Conservation (phyloP, 2,797 vertebrate genomes). For the Molossus alvarezi region DNA sequence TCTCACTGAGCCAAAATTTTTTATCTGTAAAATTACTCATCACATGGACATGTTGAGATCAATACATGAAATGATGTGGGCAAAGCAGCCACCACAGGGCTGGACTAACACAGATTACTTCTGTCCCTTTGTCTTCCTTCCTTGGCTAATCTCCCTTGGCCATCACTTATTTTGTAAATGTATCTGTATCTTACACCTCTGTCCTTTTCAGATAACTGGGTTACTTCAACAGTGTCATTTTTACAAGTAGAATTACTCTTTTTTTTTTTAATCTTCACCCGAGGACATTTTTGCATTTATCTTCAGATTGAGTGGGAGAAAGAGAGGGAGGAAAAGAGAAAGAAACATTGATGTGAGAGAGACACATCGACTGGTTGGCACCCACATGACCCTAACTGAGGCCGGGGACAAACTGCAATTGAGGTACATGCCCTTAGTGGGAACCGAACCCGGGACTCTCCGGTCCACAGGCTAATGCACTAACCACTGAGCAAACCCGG, state of each 20-base stretch:
- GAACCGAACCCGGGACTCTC: no score
- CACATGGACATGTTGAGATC: neutral
- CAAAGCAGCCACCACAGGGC: neutral
- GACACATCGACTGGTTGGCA: no score
- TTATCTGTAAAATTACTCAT: neutral
- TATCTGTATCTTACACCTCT: neutral
- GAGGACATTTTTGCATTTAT: no score
- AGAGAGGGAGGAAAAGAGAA: no score
- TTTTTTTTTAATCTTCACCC: no score
- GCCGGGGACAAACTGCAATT: no score
- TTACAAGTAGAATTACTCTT: neutral
- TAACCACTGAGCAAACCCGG: no score
- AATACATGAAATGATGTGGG: neutral
- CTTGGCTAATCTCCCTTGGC: neutral
- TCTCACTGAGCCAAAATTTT: neutral
- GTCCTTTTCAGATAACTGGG: slow-evolving; percentile 8
- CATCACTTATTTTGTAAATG: neutral
- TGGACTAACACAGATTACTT: neutral
- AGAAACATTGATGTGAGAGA: no score
- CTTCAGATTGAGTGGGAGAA: no score
- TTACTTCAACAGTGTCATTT: neutral
- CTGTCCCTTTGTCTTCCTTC: neutral
- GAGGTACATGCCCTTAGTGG: no score
- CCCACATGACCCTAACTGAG: no score
- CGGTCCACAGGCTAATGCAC: no score